Evolutionary conservation across 2,113 vertebrate genomes (phyloP).

Genomic region (Peromyscus maniculatus): DNA sequence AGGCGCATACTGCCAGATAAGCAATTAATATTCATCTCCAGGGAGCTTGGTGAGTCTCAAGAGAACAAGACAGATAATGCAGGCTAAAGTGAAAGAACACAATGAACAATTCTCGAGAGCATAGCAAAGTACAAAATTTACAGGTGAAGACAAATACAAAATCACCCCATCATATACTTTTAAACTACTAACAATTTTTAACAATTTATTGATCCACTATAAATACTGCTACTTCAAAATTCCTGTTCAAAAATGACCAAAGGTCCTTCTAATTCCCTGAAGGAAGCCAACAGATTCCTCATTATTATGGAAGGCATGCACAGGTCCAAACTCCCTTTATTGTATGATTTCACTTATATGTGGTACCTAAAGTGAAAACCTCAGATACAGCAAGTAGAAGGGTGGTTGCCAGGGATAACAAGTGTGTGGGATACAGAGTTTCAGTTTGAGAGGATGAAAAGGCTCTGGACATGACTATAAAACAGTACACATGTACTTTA

Average conservation of each 20-base stretch:
- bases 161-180: neutral
- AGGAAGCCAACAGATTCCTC: neutral
- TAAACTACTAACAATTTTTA: neutral
- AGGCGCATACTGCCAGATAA: neutral
- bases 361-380: neutral
- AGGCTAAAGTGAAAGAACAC: neutral
- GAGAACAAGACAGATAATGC: neutral
- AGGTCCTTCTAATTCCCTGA: constrained; percentile 26
- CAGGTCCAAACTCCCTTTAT: neutral
- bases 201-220: neutral
- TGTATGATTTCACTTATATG: neutral
- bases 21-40: neutral
- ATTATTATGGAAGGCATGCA: neutral
- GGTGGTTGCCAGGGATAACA: neutral
- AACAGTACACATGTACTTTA: constrained; percentile 4
- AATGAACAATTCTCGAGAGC: neutral
- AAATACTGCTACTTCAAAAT: constrained; percentile 35
- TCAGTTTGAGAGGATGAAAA: constrained; percentile 5
- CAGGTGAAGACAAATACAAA: neutral
- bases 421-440: neutral
- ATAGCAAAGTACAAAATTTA: neutral
- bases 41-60: neutral
- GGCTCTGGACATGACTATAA: neutral
- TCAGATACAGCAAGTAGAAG: constrained; percentile 9
- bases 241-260: constrained; percentile 16